A percentile compares a stretch with the other conserved stretches of the same genome.
Evolutionary conservation across 2,888 invertebrate species (phyloP).

Genomic region (Acronicta aceris): DNA sequence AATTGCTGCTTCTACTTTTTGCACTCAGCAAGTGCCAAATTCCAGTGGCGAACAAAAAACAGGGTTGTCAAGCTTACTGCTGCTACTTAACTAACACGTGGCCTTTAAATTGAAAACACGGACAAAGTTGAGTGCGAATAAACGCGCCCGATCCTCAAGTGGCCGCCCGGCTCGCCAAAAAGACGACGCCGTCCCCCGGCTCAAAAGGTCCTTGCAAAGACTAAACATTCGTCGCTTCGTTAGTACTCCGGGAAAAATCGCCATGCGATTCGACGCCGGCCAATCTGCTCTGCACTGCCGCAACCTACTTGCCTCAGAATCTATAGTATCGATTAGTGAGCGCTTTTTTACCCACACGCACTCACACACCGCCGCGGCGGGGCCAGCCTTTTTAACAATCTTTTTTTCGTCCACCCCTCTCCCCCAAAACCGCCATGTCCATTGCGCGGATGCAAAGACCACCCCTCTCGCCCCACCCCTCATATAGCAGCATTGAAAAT

Average conservation of each 20-base stretch:
- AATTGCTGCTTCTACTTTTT: slow-evolving; percentile 26
- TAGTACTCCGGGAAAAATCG: slow-evolving; percentile 78
- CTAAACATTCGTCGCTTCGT: slow-evolving; percentile 85
- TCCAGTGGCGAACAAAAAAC: slow-evolving; percentile 53
- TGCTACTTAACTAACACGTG: slow-evolving; percentile 62
- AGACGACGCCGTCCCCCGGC: slow-evolving; percentile 64
- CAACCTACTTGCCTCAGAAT: slow-evolving; percentile 88
- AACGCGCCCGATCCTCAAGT: slow-evolving; percentile 81
- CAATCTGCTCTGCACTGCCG: slow-evolving; percentile 80
- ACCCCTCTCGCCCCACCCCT: slow-evolving; percentile 80
- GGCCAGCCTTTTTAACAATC: slow-evolving; percentile 89
- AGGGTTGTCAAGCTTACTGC: slow-evolving; percentile 36
- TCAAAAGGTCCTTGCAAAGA: slow-evolving; percentile 82
- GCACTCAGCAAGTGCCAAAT: slow-evolving; percentile 32
- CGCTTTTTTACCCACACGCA: slow-evolving; percentile 87
- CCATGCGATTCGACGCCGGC: slow-evolving; percentile 71
- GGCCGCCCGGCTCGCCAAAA: slow-evolving; percentile 72
- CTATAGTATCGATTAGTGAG: slow-evolving; percentile 89
- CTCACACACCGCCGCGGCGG: slow-evolving; percentile 86
- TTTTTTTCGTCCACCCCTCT: slow-evolving; percentile 86
- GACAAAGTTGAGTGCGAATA: slow-evolving; percentile 82
- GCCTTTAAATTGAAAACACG: slow-evolving; percentile 63
- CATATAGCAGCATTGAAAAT: slow-evolving; percentile 88
- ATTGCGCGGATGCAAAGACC: slow-evolving; percentile 89
- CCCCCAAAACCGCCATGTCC: slow-evolving; percentile 87